A percentile compares a stretch with the other conserved stretches of the same genome.
Conservation (phyloP, 64 coral and sea anemone species). For the Montipora efflorescens region DNA sequence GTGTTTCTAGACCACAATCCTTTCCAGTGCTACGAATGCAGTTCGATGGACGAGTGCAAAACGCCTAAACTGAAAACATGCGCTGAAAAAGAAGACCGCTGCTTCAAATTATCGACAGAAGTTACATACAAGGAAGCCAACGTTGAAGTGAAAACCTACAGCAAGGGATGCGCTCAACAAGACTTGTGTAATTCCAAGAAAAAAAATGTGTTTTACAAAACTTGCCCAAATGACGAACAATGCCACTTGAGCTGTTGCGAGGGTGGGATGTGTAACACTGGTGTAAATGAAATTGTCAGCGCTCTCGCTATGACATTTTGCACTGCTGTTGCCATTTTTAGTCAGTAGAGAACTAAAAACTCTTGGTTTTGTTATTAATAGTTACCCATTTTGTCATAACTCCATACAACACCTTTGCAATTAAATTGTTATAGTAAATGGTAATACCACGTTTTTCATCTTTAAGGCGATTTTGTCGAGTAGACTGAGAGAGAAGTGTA, state of each 20-base stretch:
- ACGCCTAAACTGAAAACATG: neutral
- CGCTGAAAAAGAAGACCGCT: neutral
- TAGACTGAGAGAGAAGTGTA: too few species aligned
- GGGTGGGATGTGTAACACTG: slow-evolving; percentile 29
- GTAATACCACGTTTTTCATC: too few species aligned
- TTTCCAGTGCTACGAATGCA: slow-evolving; percentile 4
- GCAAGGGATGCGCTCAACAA: neutral
- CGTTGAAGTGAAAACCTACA: neutral
- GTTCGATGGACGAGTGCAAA: neutral
- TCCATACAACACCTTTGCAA: too few species aligned
- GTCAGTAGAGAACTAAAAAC: neutral
- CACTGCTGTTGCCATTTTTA: neutral
- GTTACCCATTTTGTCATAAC: too few species aligned
- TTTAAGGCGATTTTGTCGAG: too few species aligned
- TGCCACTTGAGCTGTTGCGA: slow-evolving; percentile 56
- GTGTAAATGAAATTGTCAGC: slow-evolving; percentile 38
- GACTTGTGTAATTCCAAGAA: neutral
- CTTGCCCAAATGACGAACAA: neutral
- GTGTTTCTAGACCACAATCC: neutral
- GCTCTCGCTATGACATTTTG: neutral
- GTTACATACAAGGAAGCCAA: neutral
- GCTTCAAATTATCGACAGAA: neutral
- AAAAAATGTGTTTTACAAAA: neutral
- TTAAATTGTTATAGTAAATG: too few species aligned
- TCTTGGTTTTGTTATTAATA: neutral